Percentiles rank a stretch among this genome's conserved stretches.
These are phyloP conservation scores for Laupala kohalensis DNA, from an alignment of 1,140 invertebrate species.

Conservation along the genomic window DNA sequence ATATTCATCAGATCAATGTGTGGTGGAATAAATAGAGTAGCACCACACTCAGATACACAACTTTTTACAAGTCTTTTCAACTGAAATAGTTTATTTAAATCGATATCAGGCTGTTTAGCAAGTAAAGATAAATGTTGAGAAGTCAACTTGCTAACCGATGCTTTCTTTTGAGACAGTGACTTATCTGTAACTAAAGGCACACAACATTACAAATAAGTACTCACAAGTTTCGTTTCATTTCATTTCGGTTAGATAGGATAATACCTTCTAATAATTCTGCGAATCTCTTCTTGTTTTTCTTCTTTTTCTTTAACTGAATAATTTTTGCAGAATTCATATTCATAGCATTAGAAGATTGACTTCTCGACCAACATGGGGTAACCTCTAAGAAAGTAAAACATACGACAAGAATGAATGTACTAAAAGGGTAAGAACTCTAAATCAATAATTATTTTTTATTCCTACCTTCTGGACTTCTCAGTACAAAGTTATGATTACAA, in stretches of 20 bases:
- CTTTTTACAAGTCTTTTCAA: constrained; percentile 24
- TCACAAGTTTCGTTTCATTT: not conserved
- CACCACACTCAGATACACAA: not conserved
- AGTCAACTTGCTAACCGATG: constrained; percentile 45
- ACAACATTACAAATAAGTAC: constrained; percentile 11
- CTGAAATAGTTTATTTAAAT: constrained; percentile 40
- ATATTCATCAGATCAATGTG: not conserved
- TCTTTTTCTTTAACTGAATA: constrained; percentile 23
- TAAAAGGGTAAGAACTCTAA: not conserved
- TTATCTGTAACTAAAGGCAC: constrained; percentile 41
- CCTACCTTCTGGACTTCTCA: not conserved
- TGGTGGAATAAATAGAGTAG: not conserved
- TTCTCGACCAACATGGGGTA: not conserved
- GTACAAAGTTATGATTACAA: not conserved
- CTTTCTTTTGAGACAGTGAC: constrained; percentile 42
- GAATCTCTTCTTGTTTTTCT: constrained; percentile 28
- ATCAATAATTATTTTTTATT: not conserved
- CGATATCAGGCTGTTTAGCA: constrained; percentile 37
- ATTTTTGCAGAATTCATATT: not conserved
- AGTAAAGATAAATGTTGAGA: constrained; percentile 46
- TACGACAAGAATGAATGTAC: not conserved
- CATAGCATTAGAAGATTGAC: constrained; percentile 3
- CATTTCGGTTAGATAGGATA: constrained; percentile 7
- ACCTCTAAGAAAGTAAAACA: not conserved
- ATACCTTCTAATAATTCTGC: constrained; percentile 38